Base-by-base conservation (phyloP, 37 sponge, comb jelly and placozoan genomes). In the Halichondria panicea region DNA sequence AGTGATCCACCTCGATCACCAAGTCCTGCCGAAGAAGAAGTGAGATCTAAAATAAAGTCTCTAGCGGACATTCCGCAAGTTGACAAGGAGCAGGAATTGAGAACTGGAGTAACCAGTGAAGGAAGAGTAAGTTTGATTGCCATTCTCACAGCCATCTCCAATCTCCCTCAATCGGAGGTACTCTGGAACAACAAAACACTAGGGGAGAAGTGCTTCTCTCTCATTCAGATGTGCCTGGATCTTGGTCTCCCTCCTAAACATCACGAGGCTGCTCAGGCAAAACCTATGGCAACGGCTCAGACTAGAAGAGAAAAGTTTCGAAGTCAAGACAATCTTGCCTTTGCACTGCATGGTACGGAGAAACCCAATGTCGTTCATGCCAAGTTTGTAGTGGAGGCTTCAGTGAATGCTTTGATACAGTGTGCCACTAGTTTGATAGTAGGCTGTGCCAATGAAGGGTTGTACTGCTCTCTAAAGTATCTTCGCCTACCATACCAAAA, bases 181-280 rank as follows among this genome's bases (percentile, higher is more conserved):
- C 25, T 85, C 13, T 85, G 86, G 86, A 78, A 57, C 21, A 66
- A 64, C 13, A 31, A 72, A 28, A n/a, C n/a, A n/a, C 40, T 78
- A 0, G 58, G 86, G 36, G 54, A 50, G 43, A 85, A 85, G 57
- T 78, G 78, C 39, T 85, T 85, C 68, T 53, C 69, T 18, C 62
- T 89, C 8, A 79, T 89, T 34, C 84, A 84, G 81, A 58, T 66
- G 27, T 89, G 90, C 68, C 62, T 89, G 71, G 76, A 89, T 43
- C 58, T 84, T 60, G 84, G 84, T 4, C 39, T 83, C 25, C 63
- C 61, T 0, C n/a, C 33, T 22, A 22, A 41, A 15, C 36, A 33
- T 38, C 18, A 34, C 22, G 76, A 75, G 3, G 68, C 41, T 37
- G 37, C 53, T n/a, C 8, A 21, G 41, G 25, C 5, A 21, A 24